A percentile compares a stretch with the other conserved stretches of the same genome.
These are phyloP conservation scores for Apomyelois bistriatella DNA, from an alignment of 2,888 invertebrate species.

Conservation along the genomic window DNA sequence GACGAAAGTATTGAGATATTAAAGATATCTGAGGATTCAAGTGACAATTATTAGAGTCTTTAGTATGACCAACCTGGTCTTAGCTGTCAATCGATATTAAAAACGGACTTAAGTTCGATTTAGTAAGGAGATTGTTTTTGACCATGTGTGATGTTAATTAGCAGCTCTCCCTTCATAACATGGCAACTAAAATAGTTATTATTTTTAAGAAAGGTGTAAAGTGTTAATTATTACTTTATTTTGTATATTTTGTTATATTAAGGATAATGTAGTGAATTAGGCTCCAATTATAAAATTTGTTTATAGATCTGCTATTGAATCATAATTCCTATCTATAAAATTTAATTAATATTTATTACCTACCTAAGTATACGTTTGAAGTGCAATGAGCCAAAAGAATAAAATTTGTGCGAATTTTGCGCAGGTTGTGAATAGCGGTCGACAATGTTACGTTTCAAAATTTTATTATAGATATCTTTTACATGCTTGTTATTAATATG, in stretches of 20 bases:
- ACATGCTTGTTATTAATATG: conserved; percentile 34
- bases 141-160: neutral
- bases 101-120: neutral
- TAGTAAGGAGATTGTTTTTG: neutral
- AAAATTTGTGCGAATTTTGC: conserved; percentile 46
- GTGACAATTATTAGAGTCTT: too few relatives aligned
- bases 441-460: conserved; percentile 59
- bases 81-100: neutral
- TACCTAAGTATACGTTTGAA: conserved; percentile 13
- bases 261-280: conserved; percentile 7
- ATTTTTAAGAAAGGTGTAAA: conserved; percentile 8
- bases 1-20: too few relatives aligned
- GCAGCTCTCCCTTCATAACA: neutral
- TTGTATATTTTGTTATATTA: conserved; percentile 11
- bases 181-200: neutral
- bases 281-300: conserved; percentile 10
- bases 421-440: conserved; percentile 62
- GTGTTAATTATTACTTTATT: conserved; percentile 7
- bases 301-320: conserved; percentile 30
- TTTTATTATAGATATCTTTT: conserved; percentile 40
- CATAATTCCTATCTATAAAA: conserved; percentile 20
- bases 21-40: too few relatives aligned
- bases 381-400: conserved; percentile 59
- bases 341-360: neutral
- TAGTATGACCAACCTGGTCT: too few relatives aligned